phyloP scores from a whole-genome alignment of 23 tunicate genomes.

The Clavelina lepadiformis region DNA sequence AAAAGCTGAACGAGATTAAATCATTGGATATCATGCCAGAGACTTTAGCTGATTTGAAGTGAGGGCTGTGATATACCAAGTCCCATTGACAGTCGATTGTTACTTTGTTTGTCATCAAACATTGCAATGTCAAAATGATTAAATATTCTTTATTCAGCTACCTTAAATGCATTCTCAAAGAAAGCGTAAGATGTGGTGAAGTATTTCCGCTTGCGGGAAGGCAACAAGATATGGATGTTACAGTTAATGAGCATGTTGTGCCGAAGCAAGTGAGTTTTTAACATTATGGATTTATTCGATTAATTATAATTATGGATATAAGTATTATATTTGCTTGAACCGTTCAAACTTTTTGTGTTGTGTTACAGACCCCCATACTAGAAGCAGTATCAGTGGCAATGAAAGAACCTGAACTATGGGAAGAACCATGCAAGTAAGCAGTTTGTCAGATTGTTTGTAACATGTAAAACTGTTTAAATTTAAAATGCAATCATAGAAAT shows the following conservation, averaged over 20 bases:
- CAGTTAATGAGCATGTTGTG: constrained; percentile 46
- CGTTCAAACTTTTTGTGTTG: background rate
- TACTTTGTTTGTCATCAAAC: no score
- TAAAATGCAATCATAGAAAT: no score
- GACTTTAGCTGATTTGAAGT: constrained; percentile 39
- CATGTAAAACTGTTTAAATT: no score
- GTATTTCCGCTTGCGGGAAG: constrained; percentile 58
- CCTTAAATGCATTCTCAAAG: constrained; percentile 41
- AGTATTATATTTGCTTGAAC: background rate
- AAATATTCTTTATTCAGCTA: background rate
- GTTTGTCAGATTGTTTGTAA: background rate
- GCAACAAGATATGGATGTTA: constrained; percentile 53
- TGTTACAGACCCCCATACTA: constrained; percentile 58
- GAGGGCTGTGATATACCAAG: constrained; percentile 6
- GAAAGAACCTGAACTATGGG: constrained; percentile 31
- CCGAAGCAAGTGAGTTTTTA: constrained; percentile 35
- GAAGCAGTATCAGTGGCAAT: constrained; percentile 65
- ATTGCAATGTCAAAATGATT: no score
- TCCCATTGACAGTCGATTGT: no score
- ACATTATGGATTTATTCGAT: background rate
- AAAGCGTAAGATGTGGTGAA: constrained; percentile 52
- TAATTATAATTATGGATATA: background rate
- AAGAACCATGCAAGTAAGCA: constrained; percentile 51
- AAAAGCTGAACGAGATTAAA: constrained; percentile 20
- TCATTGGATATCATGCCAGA: constrained; percentile 63